Percentiles rank a stretch among this genome's conserved stretches.
These are phyloP conservation scores for Lates calcarifer DNA, from an alignment of 2,113 vertebrate genomes.

Conservation along the genomic window DNA sequence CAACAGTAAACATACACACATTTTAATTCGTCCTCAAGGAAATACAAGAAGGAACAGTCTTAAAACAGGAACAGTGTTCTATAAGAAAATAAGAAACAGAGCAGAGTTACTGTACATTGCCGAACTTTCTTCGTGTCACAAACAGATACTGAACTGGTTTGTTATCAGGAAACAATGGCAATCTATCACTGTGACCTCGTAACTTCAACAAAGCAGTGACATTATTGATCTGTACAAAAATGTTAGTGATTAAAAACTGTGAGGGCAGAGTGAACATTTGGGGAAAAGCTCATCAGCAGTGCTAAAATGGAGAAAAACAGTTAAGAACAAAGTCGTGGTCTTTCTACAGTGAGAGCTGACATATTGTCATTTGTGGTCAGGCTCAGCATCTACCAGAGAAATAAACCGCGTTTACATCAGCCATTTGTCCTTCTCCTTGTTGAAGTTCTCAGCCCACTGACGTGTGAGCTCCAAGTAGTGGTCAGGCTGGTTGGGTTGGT, in stretches of 20 bases:
- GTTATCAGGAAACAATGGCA: not conserved
- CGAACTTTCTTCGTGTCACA: constrained; percentile 5
- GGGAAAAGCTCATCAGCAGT: constrained; percentile 6
- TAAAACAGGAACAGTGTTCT: constrained; percentile 34
- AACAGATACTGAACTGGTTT: constrained; percentile 21
- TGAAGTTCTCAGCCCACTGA: constrained; percentile 92
- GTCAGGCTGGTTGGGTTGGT: constrained; percentile 87
- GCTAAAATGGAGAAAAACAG: constrained; percentile 15
- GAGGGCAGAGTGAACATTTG: not conserved
- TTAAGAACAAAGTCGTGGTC: not conserved
- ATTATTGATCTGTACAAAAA: constrained; percentile 55
- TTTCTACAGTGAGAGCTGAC: constrained; percentile 1
- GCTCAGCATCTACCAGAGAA: not conserved
- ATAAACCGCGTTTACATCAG: constrained; percentile 80
- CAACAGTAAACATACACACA: constrained; percentile 46
- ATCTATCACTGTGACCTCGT: not conserved
- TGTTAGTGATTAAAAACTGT: constrained; percentile 38
- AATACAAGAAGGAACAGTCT: constrained; percentile 51
- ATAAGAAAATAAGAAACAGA: constrained; percentile 62
- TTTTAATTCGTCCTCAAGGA: constrained; percentile 66
- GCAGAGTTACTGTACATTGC: constrained; percentile 38
- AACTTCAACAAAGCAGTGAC: constrained; percentile 4
- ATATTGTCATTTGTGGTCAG: not conserved
- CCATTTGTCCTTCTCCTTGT: constrained; percentile 94
- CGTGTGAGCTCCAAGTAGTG: constrained; percentile 90